Conservation (phyloP, 2,888 invertebrate species). For the Sinohyriopsis cumingii region DNA sequence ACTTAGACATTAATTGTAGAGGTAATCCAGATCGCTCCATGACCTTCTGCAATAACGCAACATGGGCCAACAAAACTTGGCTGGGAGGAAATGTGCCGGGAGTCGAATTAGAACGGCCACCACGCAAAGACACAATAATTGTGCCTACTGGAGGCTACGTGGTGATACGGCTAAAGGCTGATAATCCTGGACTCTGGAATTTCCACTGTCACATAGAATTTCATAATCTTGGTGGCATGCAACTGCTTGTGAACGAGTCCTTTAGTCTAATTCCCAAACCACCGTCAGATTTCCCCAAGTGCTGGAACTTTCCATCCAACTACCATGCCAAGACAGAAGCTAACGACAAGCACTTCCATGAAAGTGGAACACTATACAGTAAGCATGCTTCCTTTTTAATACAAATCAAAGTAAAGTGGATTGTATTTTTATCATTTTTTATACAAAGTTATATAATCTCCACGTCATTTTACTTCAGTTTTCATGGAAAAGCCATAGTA, state of each 20-base stretch:
- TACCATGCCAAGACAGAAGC: too few species aligned
- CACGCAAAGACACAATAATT: constrained; percentile 64
- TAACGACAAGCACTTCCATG: too few species aligned
- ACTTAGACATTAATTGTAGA: constrained; percentile 39
- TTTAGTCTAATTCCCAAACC: constrained; percentile 37
- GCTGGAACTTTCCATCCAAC: constrained; percentile 13
- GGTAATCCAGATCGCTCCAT: constrained; percentile 30
- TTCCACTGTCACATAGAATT: constrained; percentile 66
- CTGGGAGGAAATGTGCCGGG: constrained; percentile 51
- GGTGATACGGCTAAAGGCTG: constrained; percentile 59
- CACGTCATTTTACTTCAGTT: too few species aligned
- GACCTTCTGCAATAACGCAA: constrained; percentile 56
- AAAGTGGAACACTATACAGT: too few species aligned
- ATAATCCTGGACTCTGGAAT: constrained; percentile 68
- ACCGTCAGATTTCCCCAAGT: constrained; percentile 54
- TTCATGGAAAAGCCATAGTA: too few species aligned
- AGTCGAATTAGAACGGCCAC: constrained; percentile 50
- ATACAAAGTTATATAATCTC: too few species aligned
- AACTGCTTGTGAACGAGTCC: constrained; percentile 59
- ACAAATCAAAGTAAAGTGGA: too few species aligned
- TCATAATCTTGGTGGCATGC: constrained; percentile 64
- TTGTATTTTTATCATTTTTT: too few species aligned
- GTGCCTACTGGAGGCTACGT: constrained; percentile 66
- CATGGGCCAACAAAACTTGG: constrained; percentile 57
- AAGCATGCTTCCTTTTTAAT: too few species aligned